Percentiles rank a stretch among this genome's conserved stretches.
Evolutionary conservation across 2,888 invertebrate species (phyloP).

Genomic region (Tipula lateralis): DNA sequence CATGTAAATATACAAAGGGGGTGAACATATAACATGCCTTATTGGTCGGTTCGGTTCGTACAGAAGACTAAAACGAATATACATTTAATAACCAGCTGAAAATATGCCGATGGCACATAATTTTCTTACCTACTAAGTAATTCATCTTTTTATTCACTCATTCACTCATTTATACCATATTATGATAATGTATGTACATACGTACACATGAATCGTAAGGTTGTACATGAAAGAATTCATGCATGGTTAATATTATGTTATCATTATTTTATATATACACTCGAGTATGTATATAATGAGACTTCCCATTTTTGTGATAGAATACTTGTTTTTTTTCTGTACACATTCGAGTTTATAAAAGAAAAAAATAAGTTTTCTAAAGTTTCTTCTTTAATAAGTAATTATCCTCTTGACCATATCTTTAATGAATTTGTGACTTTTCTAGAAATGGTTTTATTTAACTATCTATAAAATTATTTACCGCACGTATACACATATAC

Average conservation of each 20-base stretch:
- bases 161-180: not conserved
- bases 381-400: not conserved
- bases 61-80: not conserved
- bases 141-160: not conserved
- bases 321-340: not conserved
- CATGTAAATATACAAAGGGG: not conserved
- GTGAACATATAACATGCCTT: not conserved
- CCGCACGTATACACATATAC: too few relatives aligned
- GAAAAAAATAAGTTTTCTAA: not conserved
- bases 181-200: not conserved
- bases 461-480: too few relatives aligned
- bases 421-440: not conserved
- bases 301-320: not conserved
- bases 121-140: slow-evolving; percentile 3
- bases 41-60: slow-evolving; percentile 2
- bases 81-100: not conserved
- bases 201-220: too few relatives aligned
- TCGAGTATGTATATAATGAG: not conserved
- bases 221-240: not conserved
- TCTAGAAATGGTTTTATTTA: not conserved
- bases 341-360: not conserved
- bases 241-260: not conserved
- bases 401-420: not conserved
- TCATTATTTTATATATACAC: not conserved
- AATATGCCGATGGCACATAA: slow-evolving; percentile 25